Conservation (phyloP, 2,888 invertebrate genomes). For the Taenaris catops region DNA sequence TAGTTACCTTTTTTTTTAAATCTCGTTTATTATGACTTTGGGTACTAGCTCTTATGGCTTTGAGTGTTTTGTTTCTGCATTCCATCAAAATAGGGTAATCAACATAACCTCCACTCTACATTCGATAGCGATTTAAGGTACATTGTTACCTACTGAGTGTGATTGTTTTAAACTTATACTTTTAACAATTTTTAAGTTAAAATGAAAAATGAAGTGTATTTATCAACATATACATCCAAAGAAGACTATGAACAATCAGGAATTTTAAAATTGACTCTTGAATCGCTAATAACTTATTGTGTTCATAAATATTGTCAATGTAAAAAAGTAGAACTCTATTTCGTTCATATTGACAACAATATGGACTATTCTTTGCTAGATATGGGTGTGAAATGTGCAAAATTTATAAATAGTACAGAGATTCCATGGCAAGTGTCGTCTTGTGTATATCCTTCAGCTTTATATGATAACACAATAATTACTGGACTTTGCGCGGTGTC, state of each 20-base stretch:
- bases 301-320: slow-evolving; percentile 80
- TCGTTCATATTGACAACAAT: slow-evolving; percentile 46
- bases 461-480: slow-evolving; percentile 81
- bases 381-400: slow-evolving; percentile 42
- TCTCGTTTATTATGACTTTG: slow-evolving; percentile 5
- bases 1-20: too few relatives aligned
- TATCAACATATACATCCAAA: slow-evolving; percentile 40
- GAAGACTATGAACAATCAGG: slow-evolving; percentile 31
- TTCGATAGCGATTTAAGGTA: too few relatives aligned
- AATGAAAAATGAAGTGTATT: slow-evolving; percentile 45
- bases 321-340: slow-evolving; percentile 53
- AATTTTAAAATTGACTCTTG: slow-evolving; percentile 61
- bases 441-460: slow-evolving; percentile 83
- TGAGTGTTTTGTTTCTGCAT: too few relatives aligned
- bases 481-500: slow-evolving; percentile 89
- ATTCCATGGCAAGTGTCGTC: slow-evolving; percentile 69
- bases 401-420: slow-evolving; percentile 40
- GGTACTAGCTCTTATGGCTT: too few relatives aligned
- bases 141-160: too few relatives aligned
- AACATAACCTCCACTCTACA: too few relatives aligned
- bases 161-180: too few relatives aligned
- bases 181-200: too few relatives aligned
- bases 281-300: slow-evolving; percentile 82
- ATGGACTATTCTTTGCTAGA: slow-evolving; percentile 30
- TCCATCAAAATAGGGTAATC: too few relatives aligned